Evolutionary conservation across 2,888 invertebrate genomes (phyloP), one percentile per base, ranked within the genome.

Genomic region (Microchrysa polita): DNA sequence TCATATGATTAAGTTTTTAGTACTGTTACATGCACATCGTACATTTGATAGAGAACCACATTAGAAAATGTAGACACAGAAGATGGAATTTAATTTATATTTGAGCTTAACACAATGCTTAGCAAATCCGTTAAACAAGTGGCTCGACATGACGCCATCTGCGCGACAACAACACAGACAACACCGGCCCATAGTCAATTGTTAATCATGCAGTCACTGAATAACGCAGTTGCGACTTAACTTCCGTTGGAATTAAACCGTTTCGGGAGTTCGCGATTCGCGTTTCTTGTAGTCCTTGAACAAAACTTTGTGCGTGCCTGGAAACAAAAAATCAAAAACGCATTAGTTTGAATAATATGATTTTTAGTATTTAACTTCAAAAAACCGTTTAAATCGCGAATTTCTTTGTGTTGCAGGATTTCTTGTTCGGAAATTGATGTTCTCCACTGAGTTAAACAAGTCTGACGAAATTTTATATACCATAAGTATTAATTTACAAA

Each of bases 81-180:
- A 69, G 69, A 69, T 69, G 69, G n/a, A 69, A 69, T 55, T 57
- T 69, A 69, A 57, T 69, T 69, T 69, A 42, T 57, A 57, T 69
- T 57, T 22, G 55, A 48, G 69, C 69, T 69, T 69, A 69, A 69
- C 55, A 69, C 69, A 69, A 69, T 67, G 52, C 52, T 23, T 14
- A 42, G 27, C 42, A 69, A 69, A 69, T 69, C 69, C 69, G 69
- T 69, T 69, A 57, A 57, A 34, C 40, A 57, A 55, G 69, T 69
- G 57, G 40, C 57, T 48, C 27, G 20, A 69, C 55, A 69, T 69
- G 69, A 69, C 69, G 69, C 69, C 69, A 69, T 69, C 69, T 69
- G 57, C 44, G 65, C 65, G 23, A 65, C 42, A 18, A 48, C n/a
- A n/a, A 61, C 42, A 48, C 42, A n/a, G 65, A 65, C 65, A 16